phyloP scores from a whole-genome alignment of 2,113 vertebrate species.

The Rhynchomys soricoides region DNA sequence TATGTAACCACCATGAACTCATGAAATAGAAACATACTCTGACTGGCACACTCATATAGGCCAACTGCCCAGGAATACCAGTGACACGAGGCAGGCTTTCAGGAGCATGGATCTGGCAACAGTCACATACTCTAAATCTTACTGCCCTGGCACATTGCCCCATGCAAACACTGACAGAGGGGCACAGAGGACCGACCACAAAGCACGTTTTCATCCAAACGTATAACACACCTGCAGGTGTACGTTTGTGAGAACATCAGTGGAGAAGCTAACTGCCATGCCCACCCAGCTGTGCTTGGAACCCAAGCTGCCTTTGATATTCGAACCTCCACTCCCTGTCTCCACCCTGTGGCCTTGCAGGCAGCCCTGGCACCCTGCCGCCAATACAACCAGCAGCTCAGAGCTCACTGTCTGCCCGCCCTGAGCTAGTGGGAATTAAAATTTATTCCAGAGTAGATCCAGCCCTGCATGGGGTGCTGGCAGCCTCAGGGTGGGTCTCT shows the following conservation, averaged over 20 bases:
- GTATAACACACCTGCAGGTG: background rate
- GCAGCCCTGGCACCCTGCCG: conserved; percentile 16
- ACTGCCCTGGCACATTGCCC: background rate
- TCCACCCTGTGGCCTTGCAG: background rate
- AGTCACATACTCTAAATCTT: background rate
- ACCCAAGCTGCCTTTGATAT: conserved; percentile 83
- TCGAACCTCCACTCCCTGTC: conserved; percentile 74
- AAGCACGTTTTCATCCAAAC: background rate
- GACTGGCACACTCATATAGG: background rate
- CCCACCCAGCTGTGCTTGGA: background rate
- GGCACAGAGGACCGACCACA: background rate
- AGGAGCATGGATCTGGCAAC: background rate
- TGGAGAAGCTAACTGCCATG: background rate
- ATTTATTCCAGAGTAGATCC: conserved; percentile 84
- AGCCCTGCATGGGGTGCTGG: background rate
- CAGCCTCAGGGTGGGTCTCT: background rate
- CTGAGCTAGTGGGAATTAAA: conserved; percentile 81
- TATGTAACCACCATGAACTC: background rate
- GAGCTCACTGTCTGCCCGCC: conserved; percentile 74
- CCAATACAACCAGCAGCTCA: background rate
- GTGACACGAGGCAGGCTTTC: background rate
- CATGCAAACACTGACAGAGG: background rate
- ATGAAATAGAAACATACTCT: background rate
- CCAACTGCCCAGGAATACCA: background rate
- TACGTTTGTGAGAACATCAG: background rate